Evolutionary conservation across 2,797 vertebrate species (phyloP), one percentile per base, ranked within the genome.

Genomic region (Smutsia gigantea): DNA sequence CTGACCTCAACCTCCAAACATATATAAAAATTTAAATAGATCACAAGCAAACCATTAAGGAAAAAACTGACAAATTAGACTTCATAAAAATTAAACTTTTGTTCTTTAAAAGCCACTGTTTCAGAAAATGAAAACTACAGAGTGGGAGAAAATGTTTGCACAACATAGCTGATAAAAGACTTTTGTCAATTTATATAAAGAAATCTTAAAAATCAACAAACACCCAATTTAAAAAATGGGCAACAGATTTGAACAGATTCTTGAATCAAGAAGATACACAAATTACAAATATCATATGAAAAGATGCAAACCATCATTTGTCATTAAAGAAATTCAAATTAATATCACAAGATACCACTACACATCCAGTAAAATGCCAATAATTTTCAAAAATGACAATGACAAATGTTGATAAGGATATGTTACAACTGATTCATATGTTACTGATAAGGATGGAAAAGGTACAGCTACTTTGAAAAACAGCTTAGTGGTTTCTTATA

Each of bases 81-180:
- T 92, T 66, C 21, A 87, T 49, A 79, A 92, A 84, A 87, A 74
- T 74, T 87, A 82, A 92, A 87, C 12, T 74, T 92, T n/a, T 25
- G 23, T n/a, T 92, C 68, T 79, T 64, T 39, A 66, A 87, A 87
- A 75, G 75, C 87, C 75, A 74, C 49, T 55, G 10, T 74, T 42
- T 87, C 57, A 75, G 31, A 74, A 87, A 87, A 51, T 92, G 27
- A 74, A 92, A 57, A 87, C 19, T 37, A 71, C 3, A 86, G 31
- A 91, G n/a, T 72, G 37, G 57, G 15, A 81, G 37, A 66, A 95
- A 87, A 68, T 74, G 59, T 23, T 55, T 87, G 39, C 13, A 87
- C 87, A 87, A 42, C n/a, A 37, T 25, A 87, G 72, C 7, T 57
- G 39, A 66, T n/a, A 66, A 68, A n/a, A 14, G n/a, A 39, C 27